Conservation (phyloP, 2,888 invertebrate species). For the Luperina testacea region DNA sequence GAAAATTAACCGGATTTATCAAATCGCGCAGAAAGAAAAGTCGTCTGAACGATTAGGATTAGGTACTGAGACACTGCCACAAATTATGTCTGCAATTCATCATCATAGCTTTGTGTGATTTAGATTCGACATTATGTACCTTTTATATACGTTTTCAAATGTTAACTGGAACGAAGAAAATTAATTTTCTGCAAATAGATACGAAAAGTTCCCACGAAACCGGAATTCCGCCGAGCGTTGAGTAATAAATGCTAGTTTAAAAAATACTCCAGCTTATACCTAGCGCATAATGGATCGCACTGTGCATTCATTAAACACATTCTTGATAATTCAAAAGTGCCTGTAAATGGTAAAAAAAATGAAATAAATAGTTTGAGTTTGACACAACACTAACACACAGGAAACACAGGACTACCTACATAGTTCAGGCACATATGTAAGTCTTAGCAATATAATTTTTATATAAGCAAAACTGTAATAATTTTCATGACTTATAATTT, state of each 20-base stretch:
- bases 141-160: conserved; percentile 42
- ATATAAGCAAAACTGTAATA: too few relatives aligned
- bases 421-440: too few relatives aligned
- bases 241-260: conserved; percentile 73
- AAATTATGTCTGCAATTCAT: not conserved
- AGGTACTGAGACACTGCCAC: not conserved
- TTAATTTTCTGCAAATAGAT: conserved; percentile 53
- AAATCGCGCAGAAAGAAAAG: not conserved
- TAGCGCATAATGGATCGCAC: conserved; percentile 41
- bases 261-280: conserved; percentile 63
- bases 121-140: conserved; percentile 18
- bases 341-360: too few relatives aligned
- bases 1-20: not conserved
- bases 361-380: too few relatives aligned
- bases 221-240: conserved; percentile 35
- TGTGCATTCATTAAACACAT: conserved; percentile 37
- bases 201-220: conserved; percentile 50
- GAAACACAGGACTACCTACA: too few relatives aligned
- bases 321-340: too few relatives aligned
- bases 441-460: too few relatives aligned
- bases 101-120: not conserved
- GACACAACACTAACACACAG: too few relatives aligned
- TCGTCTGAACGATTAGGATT: not conserved
- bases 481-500: too few relatives aligned
- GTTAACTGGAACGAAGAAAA: conserved; percentile 61